Evolutionary conservation across 1,140 invertebrate species (phyloP), one percentile per base, ranked within the genome.

Genomic region (Lasioglossum albipes): DNA sequence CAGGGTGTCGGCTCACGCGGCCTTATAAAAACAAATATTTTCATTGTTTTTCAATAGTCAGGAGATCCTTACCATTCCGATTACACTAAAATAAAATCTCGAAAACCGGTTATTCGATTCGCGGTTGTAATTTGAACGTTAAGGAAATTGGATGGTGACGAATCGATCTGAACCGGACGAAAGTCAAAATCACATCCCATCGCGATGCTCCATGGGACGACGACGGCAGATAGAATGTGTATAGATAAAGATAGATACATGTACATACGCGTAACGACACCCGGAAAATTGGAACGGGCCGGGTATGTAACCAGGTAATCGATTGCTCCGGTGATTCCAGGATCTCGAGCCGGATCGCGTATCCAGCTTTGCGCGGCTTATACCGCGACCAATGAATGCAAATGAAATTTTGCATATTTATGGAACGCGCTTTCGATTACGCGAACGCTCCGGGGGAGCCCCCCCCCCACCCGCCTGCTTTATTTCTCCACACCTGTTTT

Each of bases 381-480:
- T 59, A 59, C 57, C 5, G 57, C 57, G 57, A n/a, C 18, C 57
- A n/a, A 59, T n/a, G 57, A 59, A 59, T 59, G 57, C 57, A 59
- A 59, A 59, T 59, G 57, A 59, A 59, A 59, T 59, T 59, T 59
- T 59, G 57, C 20, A 59, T 59, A 59, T 59, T 59, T 59, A 59
- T 59, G 57, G 20, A 59, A 59, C 57, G 20, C 6, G 57, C 57
- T n/a, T 59, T 59, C 57, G 57, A 59, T n/a, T 5, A 54, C 52
- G 52, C 52, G 36, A 36, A 36, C n/a, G 57, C n/a, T 20, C 6
- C 57, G 4, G 20, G 2, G 4, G 18, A 57, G 2, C 16, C 52
- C 52, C 20, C 16, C 52, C 52, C 20, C 57, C 6, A 18, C 27
- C 27, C 27, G 0, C 5, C 57, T 1, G 57, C 57, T n/a, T 59